Percentiles rank a stretch among this genome's conserved stretches.
Evolutionary conservation across 2,888 invertebrate genomes (phyloP).

Genomic region (Netelia melanura): DNA sequence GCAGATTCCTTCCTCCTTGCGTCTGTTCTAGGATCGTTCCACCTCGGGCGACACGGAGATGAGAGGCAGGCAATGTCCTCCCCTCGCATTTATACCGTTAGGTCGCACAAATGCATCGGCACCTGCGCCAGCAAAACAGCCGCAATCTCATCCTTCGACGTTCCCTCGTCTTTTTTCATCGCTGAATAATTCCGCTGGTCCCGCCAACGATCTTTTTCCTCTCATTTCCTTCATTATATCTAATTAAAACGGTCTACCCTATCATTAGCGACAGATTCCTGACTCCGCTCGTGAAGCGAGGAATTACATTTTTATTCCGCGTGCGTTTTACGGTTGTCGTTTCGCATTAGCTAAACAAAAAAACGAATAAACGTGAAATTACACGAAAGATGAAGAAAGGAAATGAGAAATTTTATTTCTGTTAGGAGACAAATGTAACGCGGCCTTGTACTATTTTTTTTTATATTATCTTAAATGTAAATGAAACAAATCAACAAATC

Average conservation of each 20-base stretch:
- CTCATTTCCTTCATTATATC: constrained; percentile 40
- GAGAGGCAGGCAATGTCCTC: constrained; percentile 21
- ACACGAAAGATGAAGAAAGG: too few species aligned
- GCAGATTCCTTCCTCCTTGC: constrained; percentile 39
- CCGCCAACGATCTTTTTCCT: constrained; percentile 26
- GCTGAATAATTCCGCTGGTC: constrained; percentile 29
- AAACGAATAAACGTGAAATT: not conserved
- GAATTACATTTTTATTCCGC: constrained; percentile 25
- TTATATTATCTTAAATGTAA: too few species aligned
- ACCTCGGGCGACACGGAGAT: constrained; percentile 30
- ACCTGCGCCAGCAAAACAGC: constrained; percentile 48
- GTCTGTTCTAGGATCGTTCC: constrained; percentile 4
- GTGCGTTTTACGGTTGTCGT: not conserved
- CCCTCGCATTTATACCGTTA: constrained; percentile 56
- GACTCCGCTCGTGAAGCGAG: constrained; percentile 3
- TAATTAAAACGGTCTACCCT: constrained; percentile 59
- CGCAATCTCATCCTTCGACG: constrained; percentile 19
- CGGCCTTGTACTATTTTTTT: too few species aligned
- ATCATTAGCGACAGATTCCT: constrained; percentile 53
- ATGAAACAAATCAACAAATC: too few species aligned
- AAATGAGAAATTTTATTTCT: not conserved
- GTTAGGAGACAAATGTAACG: not conserved
- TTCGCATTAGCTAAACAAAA: not conserved
- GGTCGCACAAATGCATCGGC: constrained; percentile 49
- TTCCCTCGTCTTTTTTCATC: constrained; percentile 2